phyloP scores from a whole-genome alignment of 2,888 invertebrate genomes.

The Orchesellides sinensis region DNA sequence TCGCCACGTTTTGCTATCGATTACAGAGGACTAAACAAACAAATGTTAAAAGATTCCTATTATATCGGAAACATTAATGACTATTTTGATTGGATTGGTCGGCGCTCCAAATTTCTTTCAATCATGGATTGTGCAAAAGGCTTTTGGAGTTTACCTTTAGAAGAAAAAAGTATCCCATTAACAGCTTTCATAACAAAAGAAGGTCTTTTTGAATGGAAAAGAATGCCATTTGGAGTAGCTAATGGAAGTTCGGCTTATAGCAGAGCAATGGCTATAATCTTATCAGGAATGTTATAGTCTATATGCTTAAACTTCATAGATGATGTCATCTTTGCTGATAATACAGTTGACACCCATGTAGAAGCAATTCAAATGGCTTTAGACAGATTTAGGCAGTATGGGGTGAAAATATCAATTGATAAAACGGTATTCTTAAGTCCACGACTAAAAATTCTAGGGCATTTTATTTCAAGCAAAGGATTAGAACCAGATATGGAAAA shows the following conservation, averaged over 20 bases:
- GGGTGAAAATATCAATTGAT: constrained; percentile 74
- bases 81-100: constrained; percentile 52
- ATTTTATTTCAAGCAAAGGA: constrained; percentile 74
- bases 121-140: constrained; percentile 43
- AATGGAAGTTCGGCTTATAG: not conserved
- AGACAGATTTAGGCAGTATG: constrained; percentile 13
- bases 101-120: constrained; percentile 7
- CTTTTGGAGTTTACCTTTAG: constrained; percentile 47
- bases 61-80: constrained; percentile 36
- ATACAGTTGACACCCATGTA: constrained; percentile 72
- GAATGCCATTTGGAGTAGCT: not conserved
- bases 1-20: constrained; percentile 16
- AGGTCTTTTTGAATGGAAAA: not conserved
- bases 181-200: not conserved
- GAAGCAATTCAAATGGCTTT: constrained; percentile 24
- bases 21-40: constrained; percentile 36
- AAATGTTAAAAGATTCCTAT: constrained; percentile 36
- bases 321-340: constrained; percentile 75
- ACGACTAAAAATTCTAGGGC: constrained; percentile 75
- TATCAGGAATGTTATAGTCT: not conserved
- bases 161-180: too few species aligned
- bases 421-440: constrained; percentile 75
- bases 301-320: constrained; percentile 73
- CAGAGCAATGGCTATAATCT: not conserved
- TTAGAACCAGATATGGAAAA: constrained; percentile 55